Evolutionary conservation across 2,888 invertebrate species (phyloP), one percentile per base, ranked within the genome.

Genomic region (Troides aeacus): DNA sequence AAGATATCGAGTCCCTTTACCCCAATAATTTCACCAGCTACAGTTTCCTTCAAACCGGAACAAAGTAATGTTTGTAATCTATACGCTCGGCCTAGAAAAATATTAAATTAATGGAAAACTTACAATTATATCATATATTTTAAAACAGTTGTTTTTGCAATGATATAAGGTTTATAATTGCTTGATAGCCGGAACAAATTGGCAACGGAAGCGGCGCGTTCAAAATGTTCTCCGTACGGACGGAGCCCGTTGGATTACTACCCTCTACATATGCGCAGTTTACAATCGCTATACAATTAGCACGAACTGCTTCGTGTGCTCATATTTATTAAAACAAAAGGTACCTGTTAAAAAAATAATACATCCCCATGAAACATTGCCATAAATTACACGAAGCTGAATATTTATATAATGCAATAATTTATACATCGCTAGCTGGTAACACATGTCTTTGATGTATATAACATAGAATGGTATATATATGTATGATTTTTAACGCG

Each of bases 121-220:
- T 21, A 23, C 21, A 57, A 6, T 23, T 57, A 72, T 65, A 70
- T 69, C 64, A 58, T 72, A 72, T 72, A 73, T 66, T 64, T 57
- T 21, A 21, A 21, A 57, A 57, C 12, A n/a, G 15, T 50, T 18
- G 50, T 18, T 50, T 50, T 50, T 50, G 6, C 12, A 24, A 24
- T 8, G n/a, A 8, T 15, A 63, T 72, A 75, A 75, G 62, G 75
- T 74, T 74, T 77, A 77, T 64, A 77, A 78, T 77, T 76, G 75
- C 76, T 63, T 58, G 36, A 66, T 8, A 68, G 71, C 75, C 73
- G 73, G 67, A 71, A 73, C 77, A 75, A 73, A 73, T 76, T 76
- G 80, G 79, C 78, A 75, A 76, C 77, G 75, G 77, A 84, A 87
- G 85, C 83, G 76, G 79, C 79, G 86, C 85, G 86, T 84, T 86